Percentiles rank a stretch among this genome's conserved stretches.
phyloP scores from a whole-genome alignment of 1,140 invertebrate species.

The Bombus cullumanus region DNA sequence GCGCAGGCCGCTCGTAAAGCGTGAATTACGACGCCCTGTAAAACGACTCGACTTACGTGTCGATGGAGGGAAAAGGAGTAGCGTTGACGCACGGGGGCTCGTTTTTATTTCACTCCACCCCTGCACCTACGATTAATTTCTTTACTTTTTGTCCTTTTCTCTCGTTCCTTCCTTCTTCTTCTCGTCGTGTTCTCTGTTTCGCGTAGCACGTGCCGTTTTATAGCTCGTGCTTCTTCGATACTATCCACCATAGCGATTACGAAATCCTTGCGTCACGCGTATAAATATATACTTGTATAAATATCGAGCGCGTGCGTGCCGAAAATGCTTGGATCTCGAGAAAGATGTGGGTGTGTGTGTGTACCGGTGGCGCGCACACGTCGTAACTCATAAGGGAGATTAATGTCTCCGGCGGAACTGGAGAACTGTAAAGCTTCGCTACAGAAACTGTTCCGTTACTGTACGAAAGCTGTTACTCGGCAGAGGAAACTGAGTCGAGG shows the following conservation, averaged over 20 bases:
- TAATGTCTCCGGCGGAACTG: conserved; percentile 70
- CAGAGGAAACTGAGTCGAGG: conserved; percentile 62
- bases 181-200: not conserved
- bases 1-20: conserved; percentile 28
- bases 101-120: conserved; percentile 36
- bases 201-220: conserved; percentile 18
- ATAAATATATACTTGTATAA: conserved; percentile 45
- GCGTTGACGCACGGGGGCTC: conserved; percentile 6
- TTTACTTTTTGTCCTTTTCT: not conserved
- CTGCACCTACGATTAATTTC: conserved; percentile 27
- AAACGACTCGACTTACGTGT: conserved; percentile 39
- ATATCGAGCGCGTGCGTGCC: not conserved
- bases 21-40: conserved; percentile 38
- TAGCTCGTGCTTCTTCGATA: not conserved
- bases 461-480: conserved; percentile 67
- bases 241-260: conserved; percentile 21
- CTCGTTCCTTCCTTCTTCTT: not conserved
- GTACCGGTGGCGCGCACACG: not conserved
- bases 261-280: conserved; percentile 28
- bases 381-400: conserved; percentile 74
- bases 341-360: not conserved
- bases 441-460: conserved; percentile 62
- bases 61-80: conserved; percentile 5
- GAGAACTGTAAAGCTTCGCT: conserved; percentile 70
- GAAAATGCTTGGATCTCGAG: not conserved